These are phyloP conservation scores for Slavum lentiscoides DNA, from an alignment of 2,888 invertebrate genomes.

Conservation along the genomic window DNA sequence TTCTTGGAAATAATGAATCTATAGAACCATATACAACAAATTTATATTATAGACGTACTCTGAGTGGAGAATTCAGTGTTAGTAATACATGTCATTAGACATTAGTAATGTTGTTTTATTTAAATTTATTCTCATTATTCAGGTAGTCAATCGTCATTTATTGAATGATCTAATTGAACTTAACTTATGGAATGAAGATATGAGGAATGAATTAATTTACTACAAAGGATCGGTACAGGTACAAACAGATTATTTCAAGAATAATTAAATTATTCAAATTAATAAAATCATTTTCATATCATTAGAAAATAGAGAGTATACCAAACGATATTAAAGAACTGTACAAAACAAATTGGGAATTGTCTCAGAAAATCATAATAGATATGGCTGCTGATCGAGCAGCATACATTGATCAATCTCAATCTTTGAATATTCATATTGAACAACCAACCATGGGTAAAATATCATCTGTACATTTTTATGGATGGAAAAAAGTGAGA, in stretches of 20 bases:
- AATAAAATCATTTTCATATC: conserved; percentile 31
- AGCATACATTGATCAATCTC: conserved; percentile 98
- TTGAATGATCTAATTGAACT: conserved; percentile 88
- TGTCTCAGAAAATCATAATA: conserved; percentile 87
- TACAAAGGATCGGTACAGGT: conserved; percentile 87
- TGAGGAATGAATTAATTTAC: conserved; percentile 92
- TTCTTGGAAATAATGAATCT: conserved; percentile 97
- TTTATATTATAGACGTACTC: conserved; percentile 84
- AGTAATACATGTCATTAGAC: not conserved
- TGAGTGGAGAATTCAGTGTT: conserved; percentile 84
- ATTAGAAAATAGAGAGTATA: conserved; percentile 76
- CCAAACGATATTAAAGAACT: conserved; percentile 82
- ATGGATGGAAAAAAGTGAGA: conserved; percentile 84
- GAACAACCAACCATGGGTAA: conserved; percentile 92
- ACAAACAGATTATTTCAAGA: conserved; percentile 6
- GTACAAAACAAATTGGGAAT: conserved; percentile 98
- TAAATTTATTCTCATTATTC: conserved; percentile 57
- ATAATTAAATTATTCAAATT: not conserved
- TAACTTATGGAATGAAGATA: conserved; percentile 90
- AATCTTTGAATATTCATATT: conserved; percentile 96
- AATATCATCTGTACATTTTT: conserved; percentile 97
- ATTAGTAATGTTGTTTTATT: not conserved
- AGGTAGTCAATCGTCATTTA: conserved; percentile 95
- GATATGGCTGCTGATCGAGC: conserved; percentile 98
- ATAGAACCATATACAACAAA: conserved; percentile 98